A percentile compares a stretch with the other conserved stretches of the same genome.
Conservation (phyloP, 2,888 invertebrate genomes). For the Eupithecia vulgata region DNA sequence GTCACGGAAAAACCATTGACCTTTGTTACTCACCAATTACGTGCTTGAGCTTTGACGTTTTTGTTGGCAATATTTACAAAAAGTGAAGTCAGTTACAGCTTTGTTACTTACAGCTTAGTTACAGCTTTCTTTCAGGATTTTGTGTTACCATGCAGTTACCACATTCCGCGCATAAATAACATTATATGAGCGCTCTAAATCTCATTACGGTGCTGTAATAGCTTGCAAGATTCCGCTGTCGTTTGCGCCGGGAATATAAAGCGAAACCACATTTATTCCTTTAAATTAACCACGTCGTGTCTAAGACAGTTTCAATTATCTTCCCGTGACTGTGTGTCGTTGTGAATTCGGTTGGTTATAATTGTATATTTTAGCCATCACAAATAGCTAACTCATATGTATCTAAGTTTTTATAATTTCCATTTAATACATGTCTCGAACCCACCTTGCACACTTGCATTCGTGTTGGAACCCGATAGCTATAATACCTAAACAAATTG, state of each 20-base stretch:
- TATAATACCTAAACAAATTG: slow-evolving; percentile 80
- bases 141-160: slow-evolving; percentile 51
- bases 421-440: background rate
- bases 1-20: slow-evolving; percentile 38
- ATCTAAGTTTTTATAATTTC: background rate
- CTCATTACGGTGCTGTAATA: slow-evolving; percentile 80
- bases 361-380: slow-evolving; percentile 47
- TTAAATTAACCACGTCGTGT: slow-evolving; percentile 51
- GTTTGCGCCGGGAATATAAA: slow-evolving; percentile 80
- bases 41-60: slow-evolving; percentile 16
- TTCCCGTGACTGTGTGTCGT: slow-evolving; percentile 42
- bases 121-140: slow-evolving; percentile 9
- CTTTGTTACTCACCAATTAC: slow-evolving; percentile 24
- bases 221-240: slow-evolving; percentile 76
- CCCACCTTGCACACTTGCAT: slow-evolving; percentile 40
- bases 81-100: background rate
- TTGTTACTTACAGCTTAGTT: background rate
- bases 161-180: slow-evolving; percentile 77
- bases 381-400: slow-evolving; percentile 45
- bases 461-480: slow-evolving; percentile 66
- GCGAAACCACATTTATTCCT: slow-evolving; percentile 74
- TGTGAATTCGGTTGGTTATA: slow-evolving; percentile 35
- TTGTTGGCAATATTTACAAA: background rate
- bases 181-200: slow-evolving; percentile 81
- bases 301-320: slow-evolving; percentile 42